These are phyloP conservation scores for Mastacembelus armatus DNA, from an alignment of 2,797 vertebrate genomes.

Conservation along the genomic window DNA sequence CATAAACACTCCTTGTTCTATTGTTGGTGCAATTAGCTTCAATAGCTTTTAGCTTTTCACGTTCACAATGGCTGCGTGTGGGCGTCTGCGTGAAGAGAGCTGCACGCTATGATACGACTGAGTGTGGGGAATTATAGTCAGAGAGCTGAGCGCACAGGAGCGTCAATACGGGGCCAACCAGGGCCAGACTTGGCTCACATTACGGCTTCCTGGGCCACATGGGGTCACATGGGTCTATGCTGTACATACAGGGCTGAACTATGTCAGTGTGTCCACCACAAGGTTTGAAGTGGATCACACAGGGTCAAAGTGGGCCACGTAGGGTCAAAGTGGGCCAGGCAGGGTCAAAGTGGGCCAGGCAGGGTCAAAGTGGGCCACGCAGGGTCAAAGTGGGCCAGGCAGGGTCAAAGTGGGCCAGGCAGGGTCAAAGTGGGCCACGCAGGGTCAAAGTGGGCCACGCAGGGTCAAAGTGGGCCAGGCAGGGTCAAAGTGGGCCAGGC, in stretches of 20 bases:
- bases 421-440: no score
- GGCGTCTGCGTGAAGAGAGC: slow-evolving; percentile 30
- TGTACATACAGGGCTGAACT: no score
- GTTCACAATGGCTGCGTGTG: slow-evolving; percentile 46
- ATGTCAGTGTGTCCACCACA: background rate
- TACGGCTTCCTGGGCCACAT: background rate
- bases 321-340: no score
- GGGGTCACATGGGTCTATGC: background rate
- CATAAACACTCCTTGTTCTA: slow-evolving; percentile 59
- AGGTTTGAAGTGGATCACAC: no score
- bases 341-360: no score
- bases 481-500: no score
- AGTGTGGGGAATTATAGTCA: slow-evolving; percentile 13
- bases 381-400: no score
- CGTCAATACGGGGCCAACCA: background rate
- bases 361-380: no score
- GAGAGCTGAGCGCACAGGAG: slow-evolving; percentile 1
- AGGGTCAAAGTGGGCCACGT: no score
- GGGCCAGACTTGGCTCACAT: background rate
- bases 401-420: no score
- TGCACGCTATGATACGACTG: slow-evolving; percentile 18
- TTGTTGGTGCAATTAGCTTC: slow-evolving; percentile 67
- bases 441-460: no score
- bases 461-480: no score
- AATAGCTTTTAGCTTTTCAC: slow-evolving; percentile 61